Percentiles rank a stretch among this genome's conserved stretches.
Evolutionary conservation across 1,140 invertebrate species (phyloP).

Genomic region (Pseudoatta argentina): DNA sequence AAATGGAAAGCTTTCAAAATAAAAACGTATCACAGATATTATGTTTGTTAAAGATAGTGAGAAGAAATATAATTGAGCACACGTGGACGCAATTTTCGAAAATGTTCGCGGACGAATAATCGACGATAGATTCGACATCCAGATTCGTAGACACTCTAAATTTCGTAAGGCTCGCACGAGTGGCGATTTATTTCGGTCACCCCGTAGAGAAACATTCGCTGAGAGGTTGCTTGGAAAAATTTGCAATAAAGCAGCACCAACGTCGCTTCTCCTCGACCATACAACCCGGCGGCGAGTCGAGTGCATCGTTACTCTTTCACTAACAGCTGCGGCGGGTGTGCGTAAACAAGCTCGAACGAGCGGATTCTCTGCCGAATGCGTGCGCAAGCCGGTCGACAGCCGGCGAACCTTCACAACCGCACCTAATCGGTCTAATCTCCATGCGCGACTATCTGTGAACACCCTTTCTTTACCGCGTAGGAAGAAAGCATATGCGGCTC

Average conservation of each 20-base stretch:
- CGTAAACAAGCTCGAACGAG: conserved; percentile 35
- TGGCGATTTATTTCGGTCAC: conserved; percentile 44
- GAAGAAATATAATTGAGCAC: not conserved
- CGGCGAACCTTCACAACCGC: conserved; percentile 48
- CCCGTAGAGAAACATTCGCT: conserved; percentile 19
- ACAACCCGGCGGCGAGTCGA: conserved; percentile 3
- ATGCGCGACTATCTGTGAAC: conserved; percentile 36
- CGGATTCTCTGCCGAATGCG: conserved; percentile 30
- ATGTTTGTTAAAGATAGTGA: not conserved
- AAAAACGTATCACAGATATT: not conserved
- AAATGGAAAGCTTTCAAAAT: not conserved
- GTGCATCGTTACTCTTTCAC: conserved; percentile 26
- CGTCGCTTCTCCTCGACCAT: conserved; percentile 25
- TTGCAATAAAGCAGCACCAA: conserved; percentile 40
- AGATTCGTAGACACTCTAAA: not conserved
- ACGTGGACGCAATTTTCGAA: not conserved
- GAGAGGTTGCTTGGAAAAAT: conserved; percentile 26
- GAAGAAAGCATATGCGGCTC: conserved; percentile 15
- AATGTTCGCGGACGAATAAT: not conserved
- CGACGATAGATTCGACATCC: not conserved
- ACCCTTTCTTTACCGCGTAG: not conserved
- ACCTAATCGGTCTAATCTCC: conserved; percentile 75
- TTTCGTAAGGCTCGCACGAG: not conserved
- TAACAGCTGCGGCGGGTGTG: conserved; percentile 33
- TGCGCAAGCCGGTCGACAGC: conserved; percentile 26